Evolutionary conservation across 2,797 vertebrate species (phyloP).

Genomic region (Sebastes glaucus): DNA sequence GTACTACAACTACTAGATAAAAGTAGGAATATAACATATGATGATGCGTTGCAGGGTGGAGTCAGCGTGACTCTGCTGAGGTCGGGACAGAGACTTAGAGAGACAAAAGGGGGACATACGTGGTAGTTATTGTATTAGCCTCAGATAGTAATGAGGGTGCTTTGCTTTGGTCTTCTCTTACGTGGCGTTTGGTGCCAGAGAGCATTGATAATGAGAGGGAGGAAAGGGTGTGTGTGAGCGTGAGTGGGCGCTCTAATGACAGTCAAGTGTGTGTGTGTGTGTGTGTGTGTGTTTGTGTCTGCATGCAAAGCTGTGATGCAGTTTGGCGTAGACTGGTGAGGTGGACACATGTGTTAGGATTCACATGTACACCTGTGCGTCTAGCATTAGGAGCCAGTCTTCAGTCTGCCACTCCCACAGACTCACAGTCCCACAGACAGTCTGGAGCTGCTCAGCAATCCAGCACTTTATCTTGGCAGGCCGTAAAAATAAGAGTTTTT

Average conservation of each 20-base stretch:
- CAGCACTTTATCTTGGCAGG: background rate
- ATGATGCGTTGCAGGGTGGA: slow-evolving; percentile 1
- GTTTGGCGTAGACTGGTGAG: background rate
- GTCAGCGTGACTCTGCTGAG: slow-evolving; percentile 5
- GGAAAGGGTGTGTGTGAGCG: slow-evolving; percentile 32
- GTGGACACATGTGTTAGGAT: slow-evolving; percentile 15
- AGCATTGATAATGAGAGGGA: slow-evolving; percentile 63
- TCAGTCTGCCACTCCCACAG: background rate
- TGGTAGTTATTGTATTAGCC: slow-evolving; percentile 62
- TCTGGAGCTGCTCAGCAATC: background rate
- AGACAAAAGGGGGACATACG: background rate
- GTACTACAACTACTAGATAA: background rate
- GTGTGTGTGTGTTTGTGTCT: slow-evolving; percentile 25
- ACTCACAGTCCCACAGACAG: slow-evolving; percentile 6
- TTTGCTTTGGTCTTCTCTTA: slow-evolving; percentile 43
- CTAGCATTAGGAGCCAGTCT: background rate
- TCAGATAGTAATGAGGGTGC: slow-evolving; percentile 46
- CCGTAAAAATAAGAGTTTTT: background rate
- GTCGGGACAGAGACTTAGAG: background rate
- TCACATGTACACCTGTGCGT: background rate
- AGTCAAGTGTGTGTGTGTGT: slow-evolving; percentile 28
- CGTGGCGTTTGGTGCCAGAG: slow-evolving; percentile 49
- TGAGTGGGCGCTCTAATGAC: slow-evolving; percentile 16
- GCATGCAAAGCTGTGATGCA: background rate
- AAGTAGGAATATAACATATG: background rate